Evolutionary conservation across 2,888 invertebrate genomes (phyloP).

Genomic region (Xylota sylvarum): DNA sequence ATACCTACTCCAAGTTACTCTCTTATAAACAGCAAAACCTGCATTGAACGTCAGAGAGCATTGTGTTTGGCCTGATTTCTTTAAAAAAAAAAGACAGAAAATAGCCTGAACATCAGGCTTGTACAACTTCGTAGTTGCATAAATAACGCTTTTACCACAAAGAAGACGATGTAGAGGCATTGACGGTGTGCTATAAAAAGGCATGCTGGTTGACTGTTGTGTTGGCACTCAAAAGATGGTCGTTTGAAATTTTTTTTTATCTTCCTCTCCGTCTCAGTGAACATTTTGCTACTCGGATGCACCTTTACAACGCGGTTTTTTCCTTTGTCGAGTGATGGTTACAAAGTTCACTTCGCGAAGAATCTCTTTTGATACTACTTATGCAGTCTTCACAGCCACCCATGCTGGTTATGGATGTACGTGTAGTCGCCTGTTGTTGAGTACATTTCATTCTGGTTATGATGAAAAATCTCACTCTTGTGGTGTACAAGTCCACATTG

Average conservation of each 20-base stretch:
- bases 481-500: constrained; percentile 60
- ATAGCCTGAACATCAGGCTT: constrained; percentile 50
- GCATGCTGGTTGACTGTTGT: constrained; percentile 69
- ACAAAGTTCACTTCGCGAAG: constrained; percentile 63
- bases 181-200: constrained; percentile 60
- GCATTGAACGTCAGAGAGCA: constrained; percentile 59
- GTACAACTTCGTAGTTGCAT: constrained; percentile 66
- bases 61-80: constrained; percentile 64
- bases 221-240: constrained; percentile 74
- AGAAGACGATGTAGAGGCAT: constrained; percentile 59
- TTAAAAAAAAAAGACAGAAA: constrained; percentile 34
- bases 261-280: constrained; percentile 25
- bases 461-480: constrained; percentile 68
- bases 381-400: constrained; percentile 71
- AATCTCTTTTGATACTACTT: constrained; percentile 66
- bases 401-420: constrained; percentile 67
- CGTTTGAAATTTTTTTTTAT: constrained; percentile 45
- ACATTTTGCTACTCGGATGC: constrained; percentile 58
- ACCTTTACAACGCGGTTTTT: constrained; percentile 57
- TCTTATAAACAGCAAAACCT: constrained; percentile 61
- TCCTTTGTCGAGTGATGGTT: constrained; percentile 34
- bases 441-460: constrained; percentile 66
- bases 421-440: constrained; percentile 36
- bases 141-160: constrained; percentile 72
- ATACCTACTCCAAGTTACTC: constrained; percentile 37